Evolutionary conservation across 2,113 vertebrate species (phyloP), one percentile per base, ranked within the genome.

Genomic region (Cephalopterus ornatus): DNA sequence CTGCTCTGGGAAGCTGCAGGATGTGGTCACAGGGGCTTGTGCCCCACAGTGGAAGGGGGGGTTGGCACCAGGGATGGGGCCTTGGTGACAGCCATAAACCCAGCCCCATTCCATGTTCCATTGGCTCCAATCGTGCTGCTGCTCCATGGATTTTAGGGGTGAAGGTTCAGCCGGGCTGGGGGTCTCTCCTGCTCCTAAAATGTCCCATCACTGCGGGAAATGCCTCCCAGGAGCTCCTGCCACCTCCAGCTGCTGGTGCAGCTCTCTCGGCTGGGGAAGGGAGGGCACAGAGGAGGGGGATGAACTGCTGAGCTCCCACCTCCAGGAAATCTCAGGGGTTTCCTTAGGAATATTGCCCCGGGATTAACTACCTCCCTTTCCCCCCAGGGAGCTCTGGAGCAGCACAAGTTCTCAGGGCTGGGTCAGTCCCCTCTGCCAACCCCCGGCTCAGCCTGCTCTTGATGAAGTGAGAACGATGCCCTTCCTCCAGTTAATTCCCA

Each of bases 81-180:
- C 0, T 28, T 41, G 53, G 33, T 23, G 71, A 26, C 11, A 80
- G 61, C 24, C 23, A 11, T 1, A 14, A 55, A 33, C 22, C 23
- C 27, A 44, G 39, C 14, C 16, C 12, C 2, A 1, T 8, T 53
- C 30, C 2, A 1, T 1, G 19, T 24, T 35, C 26, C 17, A 0
- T 1, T 4, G 70, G 39, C 35, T 27, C 55, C 56, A 8, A 0
- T 9, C 0, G 1, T 23, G 71, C 20, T 2, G 1, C 55, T 53
- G 55, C 49, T 49, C 20, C 47, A 0, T 0, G 5, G 58, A 16
- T 14, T 22, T 41, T 8, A 16, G 61, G 55, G 80, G 24, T 1
- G 5, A 23, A 53, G 50, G 21, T 42, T 27, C 0, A 2, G 46
- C 3, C 39, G 9, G 68, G 68, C 71, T 10, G 26, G 22, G 33